phyloP scores from a whole-genome alignment of 1,140 invertebrate species.

The Mactra quadrangularis region DNA sequence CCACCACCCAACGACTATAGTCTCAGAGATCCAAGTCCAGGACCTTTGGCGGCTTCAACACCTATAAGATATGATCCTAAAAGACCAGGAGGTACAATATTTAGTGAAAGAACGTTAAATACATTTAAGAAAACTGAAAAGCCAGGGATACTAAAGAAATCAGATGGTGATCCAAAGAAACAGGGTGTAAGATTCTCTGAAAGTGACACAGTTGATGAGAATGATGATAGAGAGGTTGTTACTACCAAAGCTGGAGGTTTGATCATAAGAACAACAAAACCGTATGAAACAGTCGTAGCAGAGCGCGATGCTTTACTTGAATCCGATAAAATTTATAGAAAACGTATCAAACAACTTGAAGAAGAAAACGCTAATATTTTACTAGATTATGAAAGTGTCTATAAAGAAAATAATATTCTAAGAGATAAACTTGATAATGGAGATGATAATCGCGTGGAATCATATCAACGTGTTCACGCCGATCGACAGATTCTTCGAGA shows the following conservation, averaged over 20 bases:
- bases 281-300: slow-evolving; percentile 35
- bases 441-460: slow-evolving; percentile 52
- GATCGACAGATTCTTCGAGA: slow-evolving; percentile 51
- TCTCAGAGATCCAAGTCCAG: slow-evolving; percentile 13
- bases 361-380: slow-evolving; percentile 43
- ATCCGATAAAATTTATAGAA: slow-evolving; percentile 38
- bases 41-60: not conserved
- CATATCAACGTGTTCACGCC: slow-evolving; percentile 51
- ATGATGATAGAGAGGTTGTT: slow-evolving; percentile 37
- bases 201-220: not conserved
- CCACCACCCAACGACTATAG: slow-evolving; percentile 15
- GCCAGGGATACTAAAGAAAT: slow-evolving; percentile 39
- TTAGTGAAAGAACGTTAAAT: slow-evolving; percentile 37
- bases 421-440: slow-evolving; percentile 57
- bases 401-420: slow-evolving; percentile 58
- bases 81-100: slow-evolving; percentile 42
- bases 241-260: slow-evolving; percentile 36
- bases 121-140: slow-evolving; percentile 48
- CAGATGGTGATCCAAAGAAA: slow-evolving; percentile 3
- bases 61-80: slow-evolving; percentile 20
- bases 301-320: slow-evolving; percentile 53
- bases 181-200: slow-evolving; percentile 24
- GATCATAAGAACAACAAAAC: slow-evolving; percentile 16
- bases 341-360: slow-evolving; percentile 40
- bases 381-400: slow-evolving; percentile 46